A percentile compares a stretch with the other conserved stretches of the same genome.
Conservation (phyloP, 1,140 invertebrate genomes). For the Riptortus pedestris region DNA sequence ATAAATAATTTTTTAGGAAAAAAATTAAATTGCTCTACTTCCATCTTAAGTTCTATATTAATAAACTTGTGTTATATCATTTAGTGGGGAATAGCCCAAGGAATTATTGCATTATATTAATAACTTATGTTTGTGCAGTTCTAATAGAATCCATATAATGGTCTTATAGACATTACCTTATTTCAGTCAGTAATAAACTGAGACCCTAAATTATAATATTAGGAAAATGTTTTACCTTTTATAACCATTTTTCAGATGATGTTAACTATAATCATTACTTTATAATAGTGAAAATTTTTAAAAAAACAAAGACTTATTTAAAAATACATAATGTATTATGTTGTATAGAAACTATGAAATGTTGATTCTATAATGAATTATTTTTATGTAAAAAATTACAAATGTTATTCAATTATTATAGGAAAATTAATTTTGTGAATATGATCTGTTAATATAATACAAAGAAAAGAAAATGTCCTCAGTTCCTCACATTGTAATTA, state of each 20-base stretch:
- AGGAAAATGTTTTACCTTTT: conserved; percentile 2
- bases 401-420: conserved; percentile 3
- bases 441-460: not conserved
- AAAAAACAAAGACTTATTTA: not conserved
- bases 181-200: conserved; percentile 3
- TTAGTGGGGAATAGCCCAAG: not conserved
- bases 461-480: not conserved
- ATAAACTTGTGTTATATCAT: not conserved
- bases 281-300: not conserved
- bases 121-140: not conserved
- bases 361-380: conserved; percentile 7
- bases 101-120: not conserved
- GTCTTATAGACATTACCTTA: not conserved
- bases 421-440: conserved; percentile 4
- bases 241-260: not conserved
- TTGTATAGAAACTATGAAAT: not conserved
- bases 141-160: not conserved
- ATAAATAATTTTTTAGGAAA: not conserved
- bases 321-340: not conserved
- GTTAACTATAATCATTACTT: not conserved
- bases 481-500: conserved; percentile 4
- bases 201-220: conserved; percentile 1
- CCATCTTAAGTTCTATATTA: not conserved
- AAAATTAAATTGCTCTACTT: not conserved
- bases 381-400: not conserved